These are phyloP conservation scores for Tetramorium bicarinatum DNA, from an alignment of 2,888 invertebrate genomes.

Conservation along the genomic window DNA sequence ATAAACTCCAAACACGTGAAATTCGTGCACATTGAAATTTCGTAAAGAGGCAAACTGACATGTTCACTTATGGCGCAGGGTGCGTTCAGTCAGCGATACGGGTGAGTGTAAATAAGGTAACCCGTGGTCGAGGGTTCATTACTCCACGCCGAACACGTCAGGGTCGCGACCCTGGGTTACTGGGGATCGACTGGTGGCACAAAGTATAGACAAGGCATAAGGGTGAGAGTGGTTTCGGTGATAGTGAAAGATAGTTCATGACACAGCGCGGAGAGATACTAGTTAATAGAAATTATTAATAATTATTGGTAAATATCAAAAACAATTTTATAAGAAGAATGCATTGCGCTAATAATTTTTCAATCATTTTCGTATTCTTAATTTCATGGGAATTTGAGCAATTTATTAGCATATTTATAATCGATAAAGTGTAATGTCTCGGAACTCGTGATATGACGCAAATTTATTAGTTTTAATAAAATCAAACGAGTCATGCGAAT, in stretches of 20 bases:
- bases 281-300: not conserved
- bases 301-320: not conserved
- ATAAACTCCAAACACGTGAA: constrained; percentile 22
- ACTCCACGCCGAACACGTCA: constrained; percentile 64
- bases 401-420: constrained; percentile 4
- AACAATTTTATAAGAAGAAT: not conserved
- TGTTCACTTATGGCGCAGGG: constrained; percentile 61
- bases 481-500: constrained; percentile 80
- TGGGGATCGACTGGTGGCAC: constrained; percentile 41
- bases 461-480: constrained; percentile 84
- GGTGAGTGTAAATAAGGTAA: constrained; percentile 77
- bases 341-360: not conserved
- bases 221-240: constrained; percentile 27
- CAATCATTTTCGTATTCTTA: not conserved
- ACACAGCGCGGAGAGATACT: not conserved
- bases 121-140: constrained; percentile 71
- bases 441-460: constrained; percentile 50
- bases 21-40: constrained; percentile 56
- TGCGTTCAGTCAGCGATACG: constrained; percentile 68
- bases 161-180: constrained; percentile 73
- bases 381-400: not conserved
- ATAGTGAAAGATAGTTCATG: constrained; percentile 12
- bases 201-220: constrained; percentile 20
- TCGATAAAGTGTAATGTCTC: constrained; percentile 34
- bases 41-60: constrained; percentile 69